Evolutionary conservation across 2,888 invertebrate genomes (phyloP).

Genomic region (Ophonus ardosiacus): DNA sequence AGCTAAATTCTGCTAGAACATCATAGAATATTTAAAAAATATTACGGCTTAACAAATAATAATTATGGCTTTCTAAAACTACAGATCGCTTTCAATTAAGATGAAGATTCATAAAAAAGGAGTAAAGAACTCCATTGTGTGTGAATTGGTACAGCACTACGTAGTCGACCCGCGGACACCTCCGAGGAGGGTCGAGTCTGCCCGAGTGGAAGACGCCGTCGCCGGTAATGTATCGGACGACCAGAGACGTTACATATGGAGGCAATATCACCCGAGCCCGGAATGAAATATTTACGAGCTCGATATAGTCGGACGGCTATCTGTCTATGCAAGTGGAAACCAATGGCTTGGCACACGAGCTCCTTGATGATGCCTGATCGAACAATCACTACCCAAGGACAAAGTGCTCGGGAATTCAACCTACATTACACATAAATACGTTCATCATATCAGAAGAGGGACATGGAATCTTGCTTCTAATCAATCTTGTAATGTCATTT

Average conservation of each 20-base stretch:
- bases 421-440: neutral
- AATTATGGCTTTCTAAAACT: no score
- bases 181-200: neutral
- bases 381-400: slow-evolving; percentile 7
- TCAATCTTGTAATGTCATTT: slow-evolving; percentile 1
- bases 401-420: neutral
- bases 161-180: neutral
- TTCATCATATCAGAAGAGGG: neutral
- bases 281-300: slow-evolving; percentile 62
- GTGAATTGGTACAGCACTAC: no score
- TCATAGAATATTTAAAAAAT: no score
- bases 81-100: no score
- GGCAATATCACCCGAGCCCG: slow-evolving; percentile 34
- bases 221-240: slow-evolving; percentile 27
- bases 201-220: slow-evolving; percentile 7
- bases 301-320: slow-evolving; percentile 44
- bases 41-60: no score
- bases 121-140: no score
- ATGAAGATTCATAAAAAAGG: no score
- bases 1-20: no score
- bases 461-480: neutral
- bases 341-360: slow-evolving; percentile 31
- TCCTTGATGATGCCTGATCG: slow-evolving; percentile 36
- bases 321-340: slow-evolving; percentile 61
- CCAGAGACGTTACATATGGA: slow-evolving; percentile 39